Evolutionary conservation across 2,113 vertebrate genomes (phyloP).

Genomic region (Gasterosteus aculeatus): DNA sequence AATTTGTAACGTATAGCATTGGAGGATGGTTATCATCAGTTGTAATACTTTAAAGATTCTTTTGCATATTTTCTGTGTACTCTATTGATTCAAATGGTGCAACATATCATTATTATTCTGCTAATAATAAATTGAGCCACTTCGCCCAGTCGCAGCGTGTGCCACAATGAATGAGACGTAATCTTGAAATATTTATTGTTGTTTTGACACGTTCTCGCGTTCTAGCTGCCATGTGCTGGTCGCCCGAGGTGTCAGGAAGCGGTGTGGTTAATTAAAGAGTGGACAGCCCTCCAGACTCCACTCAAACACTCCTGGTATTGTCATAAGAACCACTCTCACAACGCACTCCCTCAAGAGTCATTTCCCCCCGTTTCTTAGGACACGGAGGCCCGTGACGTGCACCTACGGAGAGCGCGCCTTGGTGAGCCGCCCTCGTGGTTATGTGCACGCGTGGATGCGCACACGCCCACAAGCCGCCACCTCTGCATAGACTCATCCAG

Average conservation of each 20-base stretch:
- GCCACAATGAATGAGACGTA: background rate
- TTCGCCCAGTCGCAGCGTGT: background rate
- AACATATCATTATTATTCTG: background rate
- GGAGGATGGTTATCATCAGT: background rate
- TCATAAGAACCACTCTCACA: slow-evolving; percentile 71
- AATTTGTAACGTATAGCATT: background rate
- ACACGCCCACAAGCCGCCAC: slow-evolving; percentile 26
- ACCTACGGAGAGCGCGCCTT: slow-evolving; percentile 24
- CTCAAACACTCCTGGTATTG: slow-evolving; percentile 70
- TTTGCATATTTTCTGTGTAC: background rate
- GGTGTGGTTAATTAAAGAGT: slow-evolving; percentile 72
- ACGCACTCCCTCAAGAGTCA: slow-evolving; percentile 72
- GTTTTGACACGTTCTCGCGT: slow-evolving; percentile 36
- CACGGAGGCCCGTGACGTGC: slow-evolving; percentile 33
- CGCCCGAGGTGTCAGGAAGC: slow-evolving; percentile 63
- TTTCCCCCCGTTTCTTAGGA: slow-evolving; percentile 69
- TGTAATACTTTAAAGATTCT: background rate
- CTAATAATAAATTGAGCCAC: background rate
- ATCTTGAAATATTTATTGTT: slow-evolving; percentile 29
- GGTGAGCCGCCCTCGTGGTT: slow-evolving; percentile 28
- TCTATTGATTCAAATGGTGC: background rate
- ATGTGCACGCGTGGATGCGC: slow-evolving; percentile 16
- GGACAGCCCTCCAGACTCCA: slow-evolving; percentile 72
- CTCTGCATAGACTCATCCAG: slow-evolving; percentile 63
- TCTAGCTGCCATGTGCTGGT: slow-evolving; percentile 46